Evolutionary conservation across 2,797 vertebrate species (phyloP), one percentile per base, ranked within the genome.

Genomic region (Acestrorhynchus altus): DNA sequence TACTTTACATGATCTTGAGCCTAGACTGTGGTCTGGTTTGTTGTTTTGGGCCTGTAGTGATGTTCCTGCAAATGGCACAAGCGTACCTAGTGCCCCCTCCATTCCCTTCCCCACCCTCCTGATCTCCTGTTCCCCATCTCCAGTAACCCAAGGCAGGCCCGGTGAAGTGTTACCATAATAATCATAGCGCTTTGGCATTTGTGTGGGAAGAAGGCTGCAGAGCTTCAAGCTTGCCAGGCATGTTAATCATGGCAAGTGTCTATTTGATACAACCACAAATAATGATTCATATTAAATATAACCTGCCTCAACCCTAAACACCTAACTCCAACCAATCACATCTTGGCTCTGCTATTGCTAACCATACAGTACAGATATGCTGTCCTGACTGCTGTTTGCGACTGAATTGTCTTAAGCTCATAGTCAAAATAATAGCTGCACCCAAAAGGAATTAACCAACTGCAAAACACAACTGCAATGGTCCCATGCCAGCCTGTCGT

Each of bases 111-210:
- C n/a, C 35, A 77, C 72, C 75, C 67, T 69, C 26, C 59, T 68
- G 72, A 16, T 81, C 56, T 60, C 59, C 57, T 63, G 18, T 79
- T 80, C 65, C 74, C 11, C 35, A 64, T 78, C 61, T 59, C 59
- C 57, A 31, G 63, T 71, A 46, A 72, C 76, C 71, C 59, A 22
- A 63, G 68, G 72, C 71, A 22, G 42, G 20, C 63, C 68, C 64
- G 61, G 54, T 69, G 79, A 81, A 80, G 79, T 74, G 84, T 83
- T 85, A 78, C 83, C 83, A 83, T 86, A 84, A 86, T 86, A 83
- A 83, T 85, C 79, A 77, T 60, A 52, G 79, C 18, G 56, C 67
- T 78, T 84, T 82, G 84, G 73, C 77, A 83, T 83, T 79, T 77
- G 66, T 44, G 26, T 83, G 77, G 80, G 73, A 81, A 80, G 80